phyloP scores from a whole-genome alignment of 92 coral and sea anemone genomes.

The Parazoanthus darwini region DNA sequence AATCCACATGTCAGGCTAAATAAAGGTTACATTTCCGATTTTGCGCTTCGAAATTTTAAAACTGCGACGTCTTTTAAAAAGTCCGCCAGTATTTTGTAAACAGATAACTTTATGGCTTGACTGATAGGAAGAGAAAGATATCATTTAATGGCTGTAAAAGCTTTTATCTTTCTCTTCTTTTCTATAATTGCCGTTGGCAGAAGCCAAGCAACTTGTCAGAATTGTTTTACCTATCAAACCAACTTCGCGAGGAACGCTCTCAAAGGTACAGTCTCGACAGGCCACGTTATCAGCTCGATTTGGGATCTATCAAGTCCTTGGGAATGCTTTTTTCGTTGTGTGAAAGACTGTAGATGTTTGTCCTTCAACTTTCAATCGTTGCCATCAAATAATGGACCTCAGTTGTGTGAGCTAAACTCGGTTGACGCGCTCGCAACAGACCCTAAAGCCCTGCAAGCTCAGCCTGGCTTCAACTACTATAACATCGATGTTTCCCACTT shows the following conservation, averaged over 20 bases:
- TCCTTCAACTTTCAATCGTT: slow-evolving; percentile 1
- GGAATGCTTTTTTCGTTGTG: slow-evolving; percentile 6
- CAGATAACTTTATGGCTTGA: background rate
- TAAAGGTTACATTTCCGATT: background rate
- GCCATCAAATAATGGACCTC: background rate
- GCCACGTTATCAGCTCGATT: background rate
- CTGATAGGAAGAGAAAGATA: background rate
- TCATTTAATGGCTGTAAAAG: background rate
- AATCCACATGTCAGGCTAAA: background rate
- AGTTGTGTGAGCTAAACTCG: background rate
- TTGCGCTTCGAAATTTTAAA: background rate
- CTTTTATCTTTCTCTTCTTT: background rate
- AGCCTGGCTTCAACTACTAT: background rate
- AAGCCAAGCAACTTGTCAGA: background rate
- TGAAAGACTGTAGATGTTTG: slow-evolving; percentile 4
- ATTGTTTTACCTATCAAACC: background rate
- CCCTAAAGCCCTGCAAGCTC: background rate
- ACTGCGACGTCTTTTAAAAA: background rate
- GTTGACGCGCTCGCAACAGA: background rate
- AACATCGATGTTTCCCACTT: background rate
- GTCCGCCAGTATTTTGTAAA: background rate
- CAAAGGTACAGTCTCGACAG: background rate
- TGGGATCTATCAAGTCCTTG: background rate
- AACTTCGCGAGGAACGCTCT: background rate
- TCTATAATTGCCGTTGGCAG: background rate